Base-by-base conservation (phyloP, 92 coral and sea anemone species). In the Phenganax stokvisi region DNA sequence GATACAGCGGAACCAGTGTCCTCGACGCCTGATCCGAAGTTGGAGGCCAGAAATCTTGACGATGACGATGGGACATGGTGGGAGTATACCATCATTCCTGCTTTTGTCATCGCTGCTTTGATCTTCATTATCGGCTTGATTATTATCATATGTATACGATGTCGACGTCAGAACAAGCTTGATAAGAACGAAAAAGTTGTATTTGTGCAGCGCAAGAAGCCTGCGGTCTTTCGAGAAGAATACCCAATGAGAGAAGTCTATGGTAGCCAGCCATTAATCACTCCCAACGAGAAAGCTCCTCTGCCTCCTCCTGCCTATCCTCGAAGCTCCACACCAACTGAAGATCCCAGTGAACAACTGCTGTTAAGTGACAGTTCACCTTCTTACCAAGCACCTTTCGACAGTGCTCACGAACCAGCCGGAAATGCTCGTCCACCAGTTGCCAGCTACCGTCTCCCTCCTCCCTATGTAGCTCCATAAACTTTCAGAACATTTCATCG, bases 381-480 rank as follows among this genome's bases (percentile, higher is more conserved):
- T 17, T 79, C 83, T 51, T 79, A 79, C 16, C 83, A 79, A 64
- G 60, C 83, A 8, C 83, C 83, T 25, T 79, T 79, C 56, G 83
- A 79, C 62, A 79, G 74, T 64, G 83, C 73, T 27, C 73, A 63
- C 5, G 83, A 79, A 29, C 83, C 53, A 30, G 28, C 73, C 10
- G 59, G 54, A 63, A 79, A 62, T 51, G 69, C 83, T 52, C 83
- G 83, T 51, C 58, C 69, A 27, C 74, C 83, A 6, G 83, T 79
- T 20, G 57, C 99, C 10, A 97, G 99, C 16, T 96, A 96, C 82
- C 86, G 99, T 60, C 91, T 96, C 9, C 99, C 99, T 29, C 99
- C 99, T 28, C 97, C 99, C 15, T 96, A 96, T 72, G 99, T 96
- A 11, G 97, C 99, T 69, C 99, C 97, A 54, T 96, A 86, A 89